phyloP scores from a whole-genome alignment of 1,140 invertebrate species.

The Sarcophaga bullata region DNA sequence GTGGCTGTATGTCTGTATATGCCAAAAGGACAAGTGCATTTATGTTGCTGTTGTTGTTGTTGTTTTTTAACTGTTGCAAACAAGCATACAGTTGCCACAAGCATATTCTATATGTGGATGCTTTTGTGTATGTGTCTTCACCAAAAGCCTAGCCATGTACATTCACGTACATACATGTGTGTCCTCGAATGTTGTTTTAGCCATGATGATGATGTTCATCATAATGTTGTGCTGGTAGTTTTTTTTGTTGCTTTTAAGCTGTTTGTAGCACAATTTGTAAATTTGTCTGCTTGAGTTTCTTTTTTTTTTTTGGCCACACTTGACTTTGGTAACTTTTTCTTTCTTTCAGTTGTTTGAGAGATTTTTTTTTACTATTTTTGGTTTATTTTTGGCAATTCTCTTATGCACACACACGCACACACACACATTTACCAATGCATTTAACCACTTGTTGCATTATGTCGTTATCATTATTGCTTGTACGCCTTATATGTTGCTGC shows the following conservation, averaged over 20 bases:
- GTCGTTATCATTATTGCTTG: not conserved
- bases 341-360: constrained; percentile 1
- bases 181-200: not conserved
- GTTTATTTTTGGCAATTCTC: not conserved
- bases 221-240: not conserved
- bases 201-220: not conserved
- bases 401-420: not conserved
- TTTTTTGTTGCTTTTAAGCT: not conserved
- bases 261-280: constrained; percentile 36
- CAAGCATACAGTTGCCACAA: not conserved
- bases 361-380: not conserved
- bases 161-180: not conserved
- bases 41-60: too few relatives aligned
- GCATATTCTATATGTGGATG: too few relatives aligned
- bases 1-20: too few relatives aligned
- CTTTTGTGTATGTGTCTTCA: not conserved
- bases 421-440: not conserved
- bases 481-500: not conserved
- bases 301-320: constrained; percentile 30
- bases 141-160: too few relatives aligned
- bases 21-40: not conserved
- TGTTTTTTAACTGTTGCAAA: too few relatives aligned
- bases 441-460: not conserved
- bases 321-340: constrained; percentile 32
- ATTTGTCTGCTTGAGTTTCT: not conserved